A percentile compares a stretch with the other conserved stretches of the same genome.
Evolutionary conservation across 1,140 invertebrate genomes (phyloP).

Genomic region (Mamestra configurata): DNA sequence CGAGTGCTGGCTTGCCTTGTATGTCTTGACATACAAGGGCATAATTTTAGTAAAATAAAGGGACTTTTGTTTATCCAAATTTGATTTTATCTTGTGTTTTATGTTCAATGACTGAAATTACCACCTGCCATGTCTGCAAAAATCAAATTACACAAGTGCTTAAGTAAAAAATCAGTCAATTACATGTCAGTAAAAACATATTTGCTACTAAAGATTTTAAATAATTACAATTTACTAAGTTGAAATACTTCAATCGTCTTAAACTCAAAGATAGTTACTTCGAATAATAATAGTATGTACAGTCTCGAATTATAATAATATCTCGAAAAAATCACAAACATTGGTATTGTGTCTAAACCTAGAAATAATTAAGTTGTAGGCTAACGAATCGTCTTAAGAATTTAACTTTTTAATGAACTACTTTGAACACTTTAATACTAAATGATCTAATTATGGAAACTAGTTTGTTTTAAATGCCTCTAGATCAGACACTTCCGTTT

Average conservation of each 20-base stretch:
- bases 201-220: conserved; percentile 31
- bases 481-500: too few relatives aligned
- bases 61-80: too few relatives aligned
- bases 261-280: conserved; percentile 34
- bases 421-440: background rate
- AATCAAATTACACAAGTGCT: conserved; percentile 8
- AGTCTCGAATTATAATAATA: conserved; percentile 64
- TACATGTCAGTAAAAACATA: conserved; percentile 29
- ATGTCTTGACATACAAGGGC: too few relatives aligned
- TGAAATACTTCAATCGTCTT: conserved; percentile 48
- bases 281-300: conserved; percentile 66
- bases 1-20: too few relatives aligned
- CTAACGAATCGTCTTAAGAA: conserved; percentile 20
- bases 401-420: background rate
- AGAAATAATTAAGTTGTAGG: conserved; percentile 24
- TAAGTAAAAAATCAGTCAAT: conserved; percentile 48
- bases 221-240: conserved; percentile 40
- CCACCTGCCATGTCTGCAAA: conserved; percentile 31
- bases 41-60: too few relatives aligned
- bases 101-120: too few relatives aligned
- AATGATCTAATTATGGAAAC: too few relatives aligned
- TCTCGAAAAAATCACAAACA: conserved; percentile 53
- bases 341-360: conserved; percentile 34
- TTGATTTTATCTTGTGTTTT: too few relatives aligned
- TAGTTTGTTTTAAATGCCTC: too few relatives aligned